A percentile compares a stretch with the other conserved stretches of the same genome.
These are phyloP conservation scores for Chymomyza fuscimana DNA, from an alignment of 2,888 invertebrate genomes.

Conservation along the genomic window DNA sequence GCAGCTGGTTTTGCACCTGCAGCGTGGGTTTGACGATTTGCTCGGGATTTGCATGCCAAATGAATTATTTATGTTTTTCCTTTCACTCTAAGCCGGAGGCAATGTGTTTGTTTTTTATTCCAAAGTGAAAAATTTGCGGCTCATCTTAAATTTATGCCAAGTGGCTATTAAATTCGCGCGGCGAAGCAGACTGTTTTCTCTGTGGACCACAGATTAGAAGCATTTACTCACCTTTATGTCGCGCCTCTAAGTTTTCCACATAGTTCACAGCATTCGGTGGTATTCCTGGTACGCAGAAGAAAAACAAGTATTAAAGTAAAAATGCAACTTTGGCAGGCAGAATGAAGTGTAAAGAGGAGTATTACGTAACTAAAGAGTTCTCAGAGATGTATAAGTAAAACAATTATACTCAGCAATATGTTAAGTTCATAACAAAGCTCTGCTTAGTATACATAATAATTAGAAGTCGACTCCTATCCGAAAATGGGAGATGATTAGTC, in stretches of 20 bases:
- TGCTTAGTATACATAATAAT: too few relatives aligned
- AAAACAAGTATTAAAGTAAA: conserved; percentile 14
- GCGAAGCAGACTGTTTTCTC: conserved; percentile 32
- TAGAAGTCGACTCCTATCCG: too few relatives aligned
- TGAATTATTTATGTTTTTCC: conserved; percentile 70
- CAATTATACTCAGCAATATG: too few relatives aligned
- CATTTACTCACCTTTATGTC: conserved; percentile 77
- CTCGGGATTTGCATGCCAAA: conserved; percentile 73
- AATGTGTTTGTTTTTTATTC: conserved; percentile 33
- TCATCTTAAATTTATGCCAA: conserved; percentile 73
- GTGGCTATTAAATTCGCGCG: conserved; percentile 68
- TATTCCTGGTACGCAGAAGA: conserved; percentile 69
- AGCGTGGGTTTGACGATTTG: conserved; percentile 66
- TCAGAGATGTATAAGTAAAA: too few relatives aligned
- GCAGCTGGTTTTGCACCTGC: conserved; percentile 36
- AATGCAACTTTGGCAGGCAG: not conserved
- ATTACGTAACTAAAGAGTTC: too few relatives aligned
- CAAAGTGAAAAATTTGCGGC: conserved; percentile 64
- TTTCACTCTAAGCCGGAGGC: conserved; percentile 14
- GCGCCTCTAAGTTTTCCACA: conserved; percentile 77
- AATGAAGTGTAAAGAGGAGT: too few relatives aligned
- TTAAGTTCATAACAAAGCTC: too few relatives aligned
- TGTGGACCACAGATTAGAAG: conserved; percentile 25
- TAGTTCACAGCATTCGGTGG: conserved; percentile 79
- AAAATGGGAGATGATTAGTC: too few relatives aligned